A percentile compares a stretch with the other conserved stretches of the same genome.
Conservation (phyloP, 2,113 vertebrate species). For the Charina bottae region DNA sequence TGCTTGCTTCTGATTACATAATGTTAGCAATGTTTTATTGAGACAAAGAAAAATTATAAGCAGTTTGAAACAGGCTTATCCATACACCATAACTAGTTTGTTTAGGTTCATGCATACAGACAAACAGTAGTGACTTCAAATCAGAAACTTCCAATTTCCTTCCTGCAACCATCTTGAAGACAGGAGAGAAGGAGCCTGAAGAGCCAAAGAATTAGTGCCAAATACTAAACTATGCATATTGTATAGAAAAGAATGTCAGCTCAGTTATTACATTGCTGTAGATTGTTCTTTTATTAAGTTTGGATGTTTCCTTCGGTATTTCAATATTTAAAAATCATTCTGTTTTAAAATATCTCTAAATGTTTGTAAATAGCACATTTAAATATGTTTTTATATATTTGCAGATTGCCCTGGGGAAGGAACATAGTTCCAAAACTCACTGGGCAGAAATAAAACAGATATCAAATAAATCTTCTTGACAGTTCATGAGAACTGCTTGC, state of each 20-base stretch:
- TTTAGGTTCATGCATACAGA: background rate
- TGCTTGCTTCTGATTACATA: background rate
- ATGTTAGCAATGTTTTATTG: background rate
- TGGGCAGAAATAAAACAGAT: background rate
- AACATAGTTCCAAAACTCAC: background rate
- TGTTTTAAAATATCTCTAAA: background rate
- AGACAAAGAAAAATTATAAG: background rate
- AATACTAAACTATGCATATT: background rate
- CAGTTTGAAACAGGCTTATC: background rate
- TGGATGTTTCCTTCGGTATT: background rate
- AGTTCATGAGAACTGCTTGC: background rate
- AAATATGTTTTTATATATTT: conserved; percentile 1
- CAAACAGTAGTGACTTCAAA: background rate
- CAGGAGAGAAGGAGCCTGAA: background rate
- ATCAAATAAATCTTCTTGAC: background rate
- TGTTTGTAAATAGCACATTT: background rate
- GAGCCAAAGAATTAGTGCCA: background rate
- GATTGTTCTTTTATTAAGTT: background rate
- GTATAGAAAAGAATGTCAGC: background rate
- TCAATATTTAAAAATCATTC: background rate
- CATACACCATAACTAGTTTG: background rate
- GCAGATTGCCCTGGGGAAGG: background rate
- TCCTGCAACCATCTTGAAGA: background rate
- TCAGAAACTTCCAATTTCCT: background rate
- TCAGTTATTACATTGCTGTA: background rate